phyloP scores from a whole-genome alignment of 2,113 vertebrate genomes.

The Varanus salvator region DNA sequence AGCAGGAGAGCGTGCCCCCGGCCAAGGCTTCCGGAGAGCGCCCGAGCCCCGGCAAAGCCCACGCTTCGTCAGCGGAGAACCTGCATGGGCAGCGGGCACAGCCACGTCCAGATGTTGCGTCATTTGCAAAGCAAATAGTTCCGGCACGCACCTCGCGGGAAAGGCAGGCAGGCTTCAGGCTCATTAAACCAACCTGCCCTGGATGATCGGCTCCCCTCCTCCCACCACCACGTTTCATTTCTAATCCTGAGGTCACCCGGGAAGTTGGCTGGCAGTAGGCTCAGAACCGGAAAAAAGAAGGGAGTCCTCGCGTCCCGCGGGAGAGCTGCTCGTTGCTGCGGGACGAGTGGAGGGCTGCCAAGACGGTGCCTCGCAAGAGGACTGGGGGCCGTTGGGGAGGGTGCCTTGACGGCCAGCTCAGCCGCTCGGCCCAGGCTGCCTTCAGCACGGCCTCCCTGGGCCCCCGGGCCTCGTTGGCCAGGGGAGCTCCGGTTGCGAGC shows the following conservation, averaged over 20 bases:
- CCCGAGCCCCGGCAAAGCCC: not conserved
- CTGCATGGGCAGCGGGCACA: conserved; percentile 8
- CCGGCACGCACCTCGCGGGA: not conserved
- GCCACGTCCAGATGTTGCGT: not conserved
- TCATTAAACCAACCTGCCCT: not conserved
- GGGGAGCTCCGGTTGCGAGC: not conserved
- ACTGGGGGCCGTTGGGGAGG: no score
- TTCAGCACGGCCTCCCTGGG: no score
- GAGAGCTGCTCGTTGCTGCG: not conserved
- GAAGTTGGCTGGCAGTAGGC: not conserved
- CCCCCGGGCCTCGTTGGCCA: not conserved
- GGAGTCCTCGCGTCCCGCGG: not conserved
- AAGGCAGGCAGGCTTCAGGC: not conserved
- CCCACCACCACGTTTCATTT: not conserved
- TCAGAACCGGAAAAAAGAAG: not conserved
- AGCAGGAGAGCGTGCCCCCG: not conserved
- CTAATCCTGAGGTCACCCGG: not conserved
- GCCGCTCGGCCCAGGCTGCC: not conserved
- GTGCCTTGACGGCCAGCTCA: no score
- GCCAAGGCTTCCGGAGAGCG: not conserved
- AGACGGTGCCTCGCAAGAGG: not conserved
- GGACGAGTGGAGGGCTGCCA: not conserved
- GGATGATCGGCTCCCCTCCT: not conserved
- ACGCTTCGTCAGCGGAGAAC: conserved; percentile 1
- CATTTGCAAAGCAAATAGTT: not conserved